Evolutionary conservation across 2,888 invertebrate genomes (phyloP).

Genomic region (Zygothrica quintamaculata): DNA sequence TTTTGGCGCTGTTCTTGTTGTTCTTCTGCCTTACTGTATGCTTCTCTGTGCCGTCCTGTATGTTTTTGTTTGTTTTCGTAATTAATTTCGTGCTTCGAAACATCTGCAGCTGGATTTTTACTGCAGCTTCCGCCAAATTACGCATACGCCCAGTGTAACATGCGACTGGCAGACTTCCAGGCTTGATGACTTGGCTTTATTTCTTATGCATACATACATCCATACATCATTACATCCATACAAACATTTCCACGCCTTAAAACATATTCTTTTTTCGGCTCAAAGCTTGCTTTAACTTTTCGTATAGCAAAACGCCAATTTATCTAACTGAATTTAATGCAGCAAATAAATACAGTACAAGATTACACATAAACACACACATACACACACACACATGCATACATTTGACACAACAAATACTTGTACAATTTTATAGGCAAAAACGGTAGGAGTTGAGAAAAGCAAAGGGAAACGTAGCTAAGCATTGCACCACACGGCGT

Average conservation of each 20-base stretch:
- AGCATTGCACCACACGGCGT: constrained; percentile 43
- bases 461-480: constrained; percentile 18
- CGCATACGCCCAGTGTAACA: constrained; percentile 66
- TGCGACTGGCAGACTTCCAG: constrained; percentile 40
- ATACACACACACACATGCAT: constrained; percentile 4
- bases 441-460: constrained; percentile 31
- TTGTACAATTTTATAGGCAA: constrained; percentile 55
- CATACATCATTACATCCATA: no score
- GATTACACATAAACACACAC: constrained; percentile 2
- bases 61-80: constrained; percentile 56
- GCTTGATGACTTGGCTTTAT: constrained; percentile 65
- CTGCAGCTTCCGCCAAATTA: constrained; percentile 71
- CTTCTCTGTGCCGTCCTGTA: constrained; percentile 13
- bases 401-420: constrained; percentile 69
- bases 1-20: constrained; percentile 49
- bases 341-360: constrained; percentile 50
- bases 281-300: constrained; percentile 39
- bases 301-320: constrained; percentile 48
- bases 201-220: constrained; percentile 20
- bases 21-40: constrained; percentile 30
- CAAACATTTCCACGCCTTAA: no score
- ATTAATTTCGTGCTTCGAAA: constrained; percentile 80
- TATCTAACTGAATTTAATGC: constrained; percentile 66
- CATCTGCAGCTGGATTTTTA: constrained; percentile 80
- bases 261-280: constrained; percentile 2